Evolutionary conservation across 2,113 vertebrate genomes (phyloP), one percentile per base, ranked within the genome.

Genomic region (Columbina picui): DNA sequence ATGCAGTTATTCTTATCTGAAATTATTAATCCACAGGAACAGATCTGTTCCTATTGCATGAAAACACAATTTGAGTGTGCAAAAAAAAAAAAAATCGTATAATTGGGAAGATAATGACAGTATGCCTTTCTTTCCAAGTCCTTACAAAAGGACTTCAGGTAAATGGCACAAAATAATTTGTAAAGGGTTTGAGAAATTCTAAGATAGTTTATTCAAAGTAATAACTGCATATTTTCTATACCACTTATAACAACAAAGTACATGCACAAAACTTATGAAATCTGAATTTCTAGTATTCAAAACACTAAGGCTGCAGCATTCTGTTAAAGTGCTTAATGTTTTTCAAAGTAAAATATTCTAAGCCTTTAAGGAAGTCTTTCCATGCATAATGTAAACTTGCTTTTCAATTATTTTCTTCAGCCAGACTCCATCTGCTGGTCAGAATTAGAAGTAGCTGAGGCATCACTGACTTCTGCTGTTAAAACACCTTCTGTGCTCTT

Each of bases 401-500:
- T 64, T 79, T 47, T 18, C 7, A 14, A 0, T 5, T 36, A 21
- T 47, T 32, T 38, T 3, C 59, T 88, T 93, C 81, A 60, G 56
- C 38, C 38, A 70, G 41, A 55, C 92, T 80, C 95, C 95, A 92
- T 55, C 95, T 96, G 88, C 83, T 92, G 95, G 95, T 55, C 25
- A 4, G 38, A 89, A 77, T 4, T 3, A 11, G 59, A 85, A 85
- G 14, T n/a, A 85, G 25, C 36, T 8, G 10, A 18, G 34, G 13
- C 27, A 69, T n/a, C 11, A 32, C 41, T 38, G 29, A 55, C 8
- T 74, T 74, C 52, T 70, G 41, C 17, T 65, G 19, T 41, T 29
- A 69, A 4, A 91, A 74, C 29, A 67, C 17, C 13, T 73, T 19
- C 41, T n/a, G 20, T 38, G 55, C 45, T 21, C 56, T 38, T 38